Conservation (phyloP, 1,140 invertebrate genomes). For the Drosophila lacertosa region DNA sequence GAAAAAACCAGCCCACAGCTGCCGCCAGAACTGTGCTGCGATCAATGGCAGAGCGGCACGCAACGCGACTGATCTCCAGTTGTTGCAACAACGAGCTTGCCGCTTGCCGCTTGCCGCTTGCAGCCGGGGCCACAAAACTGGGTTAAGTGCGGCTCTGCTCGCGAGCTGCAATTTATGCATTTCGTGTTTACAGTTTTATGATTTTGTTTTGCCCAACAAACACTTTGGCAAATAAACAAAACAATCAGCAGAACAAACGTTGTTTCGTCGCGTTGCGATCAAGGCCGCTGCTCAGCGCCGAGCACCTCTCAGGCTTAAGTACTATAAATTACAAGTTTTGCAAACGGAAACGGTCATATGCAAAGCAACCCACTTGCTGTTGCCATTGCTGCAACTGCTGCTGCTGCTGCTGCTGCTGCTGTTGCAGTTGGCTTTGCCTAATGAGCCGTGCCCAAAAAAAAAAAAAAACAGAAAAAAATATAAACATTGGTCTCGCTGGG, state of each 20-base stretch:
- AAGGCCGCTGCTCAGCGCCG: constrained; percentile 48
- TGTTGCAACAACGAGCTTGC: constrained; percentile 42
- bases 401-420: constrained; percentile 18
- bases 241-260: constrained; percentile 76
- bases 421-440: constrained; percentile 33
- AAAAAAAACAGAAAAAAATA: no score
- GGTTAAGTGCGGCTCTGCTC: constrained; percentile 65
- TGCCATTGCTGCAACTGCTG: constrained; percentile 20
- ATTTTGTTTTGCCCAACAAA: constrained; percentile 63
- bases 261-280: constrained; percentile 57
- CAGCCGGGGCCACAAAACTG: constrained; percentile 48
- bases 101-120: constrained; percentile 45
- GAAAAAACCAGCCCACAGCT: constrained; percentile 12
- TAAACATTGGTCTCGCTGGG: constrained; percentile 24
- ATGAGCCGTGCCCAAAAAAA: constrained; percentile 57
- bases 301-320: constrained; percentile 35
- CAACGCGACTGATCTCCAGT: constrained; percentile 29
- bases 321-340: constrained; percentile 66
- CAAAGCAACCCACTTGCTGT: constrained; percentile 37
- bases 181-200: constrained; percentile 79
- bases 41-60: constrained; percentile 61
- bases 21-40: constrained; percentile 34
- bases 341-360: constrained; percentile 51
- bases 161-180: constrained; percentile 69
- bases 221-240: constrained; percentile 65